phyloP scores from a whole-genome alignment of 1,140 invertebrate genomes.

The Campoletis sonorensis region DNA sequence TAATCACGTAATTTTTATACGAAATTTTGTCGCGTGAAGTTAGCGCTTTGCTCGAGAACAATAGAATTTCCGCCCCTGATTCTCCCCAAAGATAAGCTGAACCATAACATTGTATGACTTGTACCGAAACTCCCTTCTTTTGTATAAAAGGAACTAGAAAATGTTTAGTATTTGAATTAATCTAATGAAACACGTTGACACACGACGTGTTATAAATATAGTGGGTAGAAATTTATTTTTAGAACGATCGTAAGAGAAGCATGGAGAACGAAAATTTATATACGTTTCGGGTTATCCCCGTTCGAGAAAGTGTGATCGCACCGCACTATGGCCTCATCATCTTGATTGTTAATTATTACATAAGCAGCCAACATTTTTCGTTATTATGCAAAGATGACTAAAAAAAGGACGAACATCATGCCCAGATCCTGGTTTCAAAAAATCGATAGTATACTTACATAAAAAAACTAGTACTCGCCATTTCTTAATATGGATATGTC shows the following conservation, averaged over 20 bases:
- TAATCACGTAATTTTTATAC: no score
- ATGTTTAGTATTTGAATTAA: no score
- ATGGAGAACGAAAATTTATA: neutral
- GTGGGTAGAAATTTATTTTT: neutral
- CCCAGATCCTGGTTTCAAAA: neutral
- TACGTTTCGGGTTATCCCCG: neutral
- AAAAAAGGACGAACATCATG: neutral
- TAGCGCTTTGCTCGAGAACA: no score
- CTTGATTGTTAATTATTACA: neutral
- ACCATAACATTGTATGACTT: no score
- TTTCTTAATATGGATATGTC: no score
- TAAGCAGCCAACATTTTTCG: neutral
- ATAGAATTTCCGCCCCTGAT: no score
- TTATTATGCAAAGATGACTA: neutral
- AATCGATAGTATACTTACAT: neutral
- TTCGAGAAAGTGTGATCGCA: neutral
- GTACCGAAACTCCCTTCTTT: no score
- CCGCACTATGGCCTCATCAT: neutral
- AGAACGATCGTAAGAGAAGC: slow-evolving; percentile 3
- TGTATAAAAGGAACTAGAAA: no score
- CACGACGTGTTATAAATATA: neutral
- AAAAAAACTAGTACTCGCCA: no score
- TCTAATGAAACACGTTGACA: no score
- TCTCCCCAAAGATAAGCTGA: no score
- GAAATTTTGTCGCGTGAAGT: no score